Percentiles rank a stretch among this genome's conserved stretches.
Conservation (phyloP, 2,797 vertebrate species). For the Poeciliopsis presidionis region DNA sequence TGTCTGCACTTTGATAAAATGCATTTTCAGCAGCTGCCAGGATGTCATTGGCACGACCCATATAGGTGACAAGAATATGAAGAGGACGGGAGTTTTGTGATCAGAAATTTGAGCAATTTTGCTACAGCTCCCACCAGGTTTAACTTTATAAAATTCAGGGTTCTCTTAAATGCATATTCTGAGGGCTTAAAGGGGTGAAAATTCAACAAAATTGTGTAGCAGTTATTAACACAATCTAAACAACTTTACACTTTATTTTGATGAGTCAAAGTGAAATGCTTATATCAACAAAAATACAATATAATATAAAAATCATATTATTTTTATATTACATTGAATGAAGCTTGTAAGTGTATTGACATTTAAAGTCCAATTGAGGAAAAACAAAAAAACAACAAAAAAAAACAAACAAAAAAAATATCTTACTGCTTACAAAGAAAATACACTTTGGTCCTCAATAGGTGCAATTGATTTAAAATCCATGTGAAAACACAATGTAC, state of each 20-base stretch:
- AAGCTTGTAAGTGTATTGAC: neutral
- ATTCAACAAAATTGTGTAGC: neutral
- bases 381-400: neutral
- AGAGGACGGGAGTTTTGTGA: neutral
- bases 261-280: neutral
- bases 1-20: constrained; percentile 27
- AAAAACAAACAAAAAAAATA: neutral
- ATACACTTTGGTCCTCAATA: neutral
- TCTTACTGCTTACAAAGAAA: neutral
- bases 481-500: neutral
- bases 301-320: neutral
- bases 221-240: neutral
- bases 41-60: neutral
- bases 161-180: neutral
- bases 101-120: neutral
- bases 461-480: neutral
- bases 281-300: neutral
- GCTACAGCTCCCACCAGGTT: too few species aligned
- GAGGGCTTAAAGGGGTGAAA: neutral
- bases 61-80: neutral
- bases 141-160: neutral
- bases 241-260: neutral
- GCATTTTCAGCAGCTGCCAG: neutral
- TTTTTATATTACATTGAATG: neutral
- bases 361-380: neutral